Percentiles rank a stretch among this genome's conserved stretches.
Evolutionary conservation across 2,797 vertebrate species (phyloP).

Genomic region (Pangasius djambal): DNA sequence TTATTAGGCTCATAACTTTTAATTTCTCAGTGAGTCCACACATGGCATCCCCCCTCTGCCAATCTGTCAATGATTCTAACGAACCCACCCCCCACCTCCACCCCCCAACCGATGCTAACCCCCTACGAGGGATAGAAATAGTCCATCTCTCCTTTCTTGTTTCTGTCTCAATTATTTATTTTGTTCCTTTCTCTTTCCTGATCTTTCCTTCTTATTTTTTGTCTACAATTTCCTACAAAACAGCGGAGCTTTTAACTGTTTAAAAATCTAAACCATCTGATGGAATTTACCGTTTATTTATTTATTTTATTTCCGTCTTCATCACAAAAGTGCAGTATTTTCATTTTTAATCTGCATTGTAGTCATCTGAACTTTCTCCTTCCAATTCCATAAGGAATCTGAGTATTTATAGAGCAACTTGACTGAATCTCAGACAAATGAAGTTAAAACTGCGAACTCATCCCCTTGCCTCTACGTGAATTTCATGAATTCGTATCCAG

Average conservation of each 20-base stretch:
- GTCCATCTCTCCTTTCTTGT: not conserved
- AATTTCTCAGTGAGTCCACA: not conserved
- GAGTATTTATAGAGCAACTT: not conserved
- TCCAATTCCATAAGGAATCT: not conserved
- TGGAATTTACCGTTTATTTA: not conserved
- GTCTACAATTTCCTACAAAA: not conserved
- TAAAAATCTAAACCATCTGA: not conserved
- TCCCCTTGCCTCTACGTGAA: not conserved
- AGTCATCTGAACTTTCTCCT: not conserved
- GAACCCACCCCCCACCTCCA: too few species aligned
- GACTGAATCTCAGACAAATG: not conserved
- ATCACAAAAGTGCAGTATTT: not conserved
- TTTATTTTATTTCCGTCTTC: not conserved
- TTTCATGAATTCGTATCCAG: not conserved
- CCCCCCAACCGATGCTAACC: too few species aligned
- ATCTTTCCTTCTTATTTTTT: not conserved
- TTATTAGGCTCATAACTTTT: not conserved
- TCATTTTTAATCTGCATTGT: not conserved
- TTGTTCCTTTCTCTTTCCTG: not conserved
- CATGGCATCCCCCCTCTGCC: not conserved
- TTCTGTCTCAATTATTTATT: not conserved
- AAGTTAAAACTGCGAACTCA: not conserved
- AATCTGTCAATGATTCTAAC: too few species aligned
- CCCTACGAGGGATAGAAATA: not conserved
- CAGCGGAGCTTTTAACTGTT: not conserved